A percentile compares a stretch with the other conserved stretches of the same genome.
Evolutionary conservation across 2,888 invertebrate species (phyloP).

Genomic region (Dastarcus helophoroides): DNA sequence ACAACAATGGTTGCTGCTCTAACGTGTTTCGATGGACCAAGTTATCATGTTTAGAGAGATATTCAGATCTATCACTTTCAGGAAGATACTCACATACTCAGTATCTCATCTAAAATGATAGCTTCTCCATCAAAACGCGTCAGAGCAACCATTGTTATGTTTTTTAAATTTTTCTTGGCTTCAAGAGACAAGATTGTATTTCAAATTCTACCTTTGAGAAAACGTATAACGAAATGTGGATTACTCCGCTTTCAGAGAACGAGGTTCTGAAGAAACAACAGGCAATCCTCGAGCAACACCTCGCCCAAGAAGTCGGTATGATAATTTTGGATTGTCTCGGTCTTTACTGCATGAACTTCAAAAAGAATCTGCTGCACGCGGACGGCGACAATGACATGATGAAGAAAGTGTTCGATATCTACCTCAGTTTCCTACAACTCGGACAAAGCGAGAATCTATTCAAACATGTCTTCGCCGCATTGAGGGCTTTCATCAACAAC

Average conservation of each 20-base stretch:
- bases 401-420: constrained; percentile 73
- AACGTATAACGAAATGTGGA: too few species aligned
- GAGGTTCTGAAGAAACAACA: constrained; percentile 48
- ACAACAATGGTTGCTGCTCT: too few species aligned
- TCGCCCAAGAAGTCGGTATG: constrained; percentile 83
- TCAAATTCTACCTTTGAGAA: too few species aligned
- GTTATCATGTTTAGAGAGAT: constrained; percentile 2
- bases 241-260: constrained; percentile 40
- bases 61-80: too few species aligned
- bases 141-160: too few species aligned
- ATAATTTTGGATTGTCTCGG: constrained; percentile 79
- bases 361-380: constrained; percentile 41
- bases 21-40: too few species aligned
- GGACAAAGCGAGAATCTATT: constrained; percentile 86
- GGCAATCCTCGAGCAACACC: constrained; percentile 63
- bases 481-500: constrained; percentile 85
- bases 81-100: too few species aligned
- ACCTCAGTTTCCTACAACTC: constrained; percentile 73
- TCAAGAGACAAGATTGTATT: too few species aligned
- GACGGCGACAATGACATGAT: constrained; percentile 66
- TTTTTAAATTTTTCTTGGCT: too few species aligned
- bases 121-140: too few species aligned
- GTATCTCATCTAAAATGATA: too few species aligned
- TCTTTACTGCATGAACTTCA: constrained; percentile 69
- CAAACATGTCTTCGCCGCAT: constrained; percentile 82